Percentiles rank a stretch among this genome's conserved stretches.
phyloP scores from a whole-genome alignment of 2,113 vertebrate genomes.

The Cyanoderma ruficeps region DNA sequence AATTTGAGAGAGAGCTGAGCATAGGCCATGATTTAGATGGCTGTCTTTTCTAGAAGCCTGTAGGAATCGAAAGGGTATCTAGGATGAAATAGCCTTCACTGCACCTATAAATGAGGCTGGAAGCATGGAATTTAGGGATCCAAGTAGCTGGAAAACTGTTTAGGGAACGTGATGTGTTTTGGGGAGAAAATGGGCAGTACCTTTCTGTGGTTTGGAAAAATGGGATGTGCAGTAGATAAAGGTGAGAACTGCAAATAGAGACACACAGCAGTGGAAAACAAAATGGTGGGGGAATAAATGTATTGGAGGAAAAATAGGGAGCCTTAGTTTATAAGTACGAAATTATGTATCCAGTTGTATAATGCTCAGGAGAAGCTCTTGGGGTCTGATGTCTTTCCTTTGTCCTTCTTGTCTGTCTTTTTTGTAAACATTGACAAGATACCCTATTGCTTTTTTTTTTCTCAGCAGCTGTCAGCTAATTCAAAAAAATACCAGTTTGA shows the following conservation, averaged over 20 bases:
- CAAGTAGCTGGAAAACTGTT: neutral
- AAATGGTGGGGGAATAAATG: neutral
- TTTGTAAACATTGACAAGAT: neutral
- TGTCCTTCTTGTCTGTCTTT: neutral
- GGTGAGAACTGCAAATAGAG: neutral
- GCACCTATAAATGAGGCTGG: neutral
- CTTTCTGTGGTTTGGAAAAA: neutral
- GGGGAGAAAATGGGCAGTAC: neutral
- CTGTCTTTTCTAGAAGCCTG: neutral
- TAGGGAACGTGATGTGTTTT: neutral
- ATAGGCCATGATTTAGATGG: neutral
- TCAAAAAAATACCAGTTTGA: neutral
- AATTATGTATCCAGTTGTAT: neutral
- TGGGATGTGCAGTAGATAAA: neutral
- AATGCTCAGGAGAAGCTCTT: neutral
- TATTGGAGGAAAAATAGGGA: neutral
- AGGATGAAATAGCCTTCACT: neutral
- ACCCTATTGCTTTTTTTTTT: neutral
- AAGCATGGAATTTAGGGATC: neutral
- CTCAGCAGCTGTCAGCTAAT: neutral
- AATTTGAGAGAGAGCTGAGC: neutral
- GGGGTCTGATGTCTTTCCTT: neutral
- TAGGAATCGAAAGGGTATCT: neutral
- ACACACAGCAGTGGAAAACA: neutral
- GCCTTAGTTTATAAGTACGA: neutral